These are phyloP conservation scores for Chelmon rostratus DNA, from an alignment of 2,797 vertebrate species.

Conservation along the genomic window DNA sequence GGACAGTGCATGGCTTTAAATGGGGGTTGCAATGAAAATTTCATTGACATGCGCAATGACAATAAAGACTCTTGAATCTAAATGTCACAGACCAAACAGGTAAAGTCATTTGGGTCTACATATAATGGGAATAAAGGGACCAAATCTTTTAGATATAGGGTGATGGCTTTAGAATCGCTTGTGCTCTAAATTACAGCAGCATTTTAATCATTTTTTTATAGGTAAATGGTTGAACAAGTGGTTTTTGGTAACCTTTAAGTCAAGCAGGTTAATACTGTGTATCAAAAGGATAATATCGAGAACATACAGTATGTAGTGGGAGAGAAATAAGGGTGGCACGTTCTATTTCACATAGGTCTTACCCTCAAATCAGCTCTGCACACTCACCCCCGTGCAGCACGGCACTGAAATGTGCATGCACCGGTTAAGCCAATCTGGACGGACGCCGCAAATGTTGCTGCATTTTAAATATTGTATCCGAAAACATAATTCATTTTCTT, in stretches of 20 bases:
- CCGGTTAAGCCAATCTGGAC: no score
- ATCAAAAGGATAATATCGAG: conserved; percentile 20
- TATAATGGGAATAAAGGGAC: conserved; percentile 33
- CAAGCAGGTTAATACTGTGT: neutral
- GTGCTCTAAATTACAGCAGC: neutral
- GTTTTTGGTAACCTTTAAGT: conserved; percentile 12
- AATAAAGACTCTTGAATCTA: no score
- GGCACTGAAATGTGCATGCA: conserved; percentile 11
- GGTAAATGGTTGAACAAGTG: conserved; percentile 8
- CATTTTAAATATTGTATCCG: conserved; percentile 3
- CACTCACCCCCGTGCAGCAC: conserved; percentile 11
- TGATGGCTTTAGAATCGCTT: conserved; percentile 28
- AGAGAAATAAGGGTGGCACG: conserved; percentile 8
- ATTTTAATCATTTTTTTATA: conserved; percentile 14
- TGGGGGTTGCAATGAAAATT: no score
- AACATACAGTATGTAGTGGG: neutral
- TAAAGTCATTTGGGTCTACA: conserved; percentile 32
- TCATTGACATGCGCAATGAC: no score
- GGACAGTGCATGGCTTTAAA: no score
- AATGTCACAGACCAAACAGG: conserved; percentile 26
- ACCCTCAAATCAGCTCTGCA: conserved; percentile 19
- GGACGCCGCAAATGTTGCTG: neutral
- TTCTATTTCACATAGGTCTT: conserved; percentile 25
- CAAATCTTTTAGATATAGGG: conserved; percentile 20
- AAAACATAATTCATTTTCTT: neutral